Evolutionary conservation across 1,140 invertebrate species (phyloP), one percentile per base, ranked within the genome.

Genomic region (Zaprionus taronus): DNA sequence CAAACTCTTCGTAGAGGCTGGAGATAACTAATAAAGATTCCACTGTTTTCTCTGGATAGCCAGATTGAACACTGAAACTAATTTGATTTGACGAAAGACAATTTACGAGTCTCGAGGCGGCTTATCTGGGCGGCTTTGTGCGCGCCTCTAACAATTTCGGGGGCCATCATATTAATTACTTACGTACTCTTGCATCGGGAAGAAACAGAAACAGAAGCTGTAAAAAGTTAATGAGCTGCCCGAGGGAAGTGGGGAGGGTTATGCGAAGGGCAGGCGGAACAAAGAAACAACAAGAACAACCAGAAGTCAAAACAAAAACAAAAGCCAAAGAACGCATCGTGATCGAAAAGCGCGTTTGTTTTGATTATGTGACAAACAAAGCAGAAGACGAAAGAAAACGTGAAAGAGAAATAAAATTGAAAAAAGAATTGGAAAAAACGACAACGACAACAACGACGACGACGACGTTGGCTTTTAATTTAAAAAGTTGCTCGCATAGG

Each of bases 191-290:
- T 24, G n/a, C 58, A 17, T 41, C 64, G 20, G 14, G 41, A 49
- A 67, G 66, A 75, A 49, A 82, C 80, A 68, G 70, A 75, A 89
- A 87, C 84, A 76, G 84, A 81, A 87, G 84, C 85, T 81, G 84
- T 89, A 83, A 87, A 87, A 89, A 80, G 66, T 90, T 90, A 84
- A 84, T 89, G 84, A 87, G 81, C 78, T 71, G 62, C 76, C 20
- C 24, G 47, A 11, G 17, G 47, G 6, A 7, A 5, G 38, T n/a
- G 38, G 5, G 44, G n/a, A 20, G 17, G 26, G 26, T 11, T 31
- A 2, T 7, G 28, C 28, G 28, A 31, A 31, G 28, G 28, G 28
- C 34, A 66, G 12, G 65, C 17, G 22, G 24, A 58, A 68, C 38
- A 14, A 11, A 38, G 58, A 68, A 73, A 55, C 66, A 62, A 69